A percentile compares a stretch with the other conserved stretches of the same genome.
Conservation (phyloP, 2,888 invertebrate species). For the Stomorhina lunata region DNA sequence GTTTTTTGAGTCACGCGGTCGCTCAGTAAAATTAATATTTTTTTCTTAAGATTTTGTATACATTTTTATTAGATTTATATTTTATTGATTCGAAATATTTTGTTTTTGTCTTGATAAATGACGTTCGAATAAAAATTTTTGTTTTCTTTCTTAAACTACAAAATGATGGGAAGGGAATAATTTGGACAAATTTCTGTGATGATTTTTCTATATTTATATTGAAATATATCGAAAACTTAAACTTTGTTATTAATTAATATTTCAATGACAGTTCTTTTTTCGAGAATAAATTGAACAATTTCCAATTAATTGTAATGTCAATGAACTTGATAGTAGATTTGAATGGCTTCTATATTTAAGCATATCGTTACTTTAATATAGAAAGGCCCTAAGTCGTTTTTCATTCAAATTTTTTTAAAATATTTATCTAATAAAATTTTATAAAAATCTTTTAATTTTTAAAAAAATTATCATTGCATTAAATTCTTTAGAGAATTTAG, state of each 20-base stretch:
- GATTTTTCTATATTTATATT: not conserved
- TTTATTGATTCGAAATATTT: not conserved
- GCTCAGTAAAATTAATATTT: not conserved
- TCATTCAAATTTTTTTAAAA: too few relatives aligned
- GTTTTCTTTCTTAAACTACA: not conserved
- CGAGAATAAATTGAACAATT: not conserved
- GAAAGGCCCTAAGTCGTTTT: too few relatives aligned
- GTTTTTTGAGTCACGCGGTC: conserved; percentile 19
- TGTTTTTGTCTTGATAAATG: not conserved
- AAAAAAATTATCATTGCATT: too few relatives aligned
- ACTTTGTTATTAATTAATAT: too few relatives aligned
- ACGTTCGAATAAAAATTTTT: not conserved
- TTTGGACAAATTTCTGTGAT: not conserved
- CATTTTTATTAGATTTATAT: not conserved
- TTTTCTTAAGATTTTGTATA: not conserved
- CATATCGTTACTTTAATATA: too few relatives aligned
- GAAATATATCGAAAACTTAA: too few relatives aligned
- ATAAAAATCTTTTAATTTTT: too few relatives aligned
- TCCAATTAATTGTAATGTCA: conserved; percentile 17
- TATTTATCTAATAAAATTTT: too few relatives aligned
- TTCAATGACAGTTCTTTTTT: not conserved
- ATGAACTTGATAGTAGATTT: too few relatives aligned
- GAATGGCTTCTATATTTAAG: too few relatives aligned
- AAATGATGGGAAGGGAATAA: not conserved
- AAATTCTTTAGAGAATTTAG: too few relatives aligned